Percentiles rank a stretch among this genome's conserved stretches.
Evolutionary conservation across 2,888 invertebrate genomes (phyloP).

Genomic region (Tenthredo mesomela): DNA sequence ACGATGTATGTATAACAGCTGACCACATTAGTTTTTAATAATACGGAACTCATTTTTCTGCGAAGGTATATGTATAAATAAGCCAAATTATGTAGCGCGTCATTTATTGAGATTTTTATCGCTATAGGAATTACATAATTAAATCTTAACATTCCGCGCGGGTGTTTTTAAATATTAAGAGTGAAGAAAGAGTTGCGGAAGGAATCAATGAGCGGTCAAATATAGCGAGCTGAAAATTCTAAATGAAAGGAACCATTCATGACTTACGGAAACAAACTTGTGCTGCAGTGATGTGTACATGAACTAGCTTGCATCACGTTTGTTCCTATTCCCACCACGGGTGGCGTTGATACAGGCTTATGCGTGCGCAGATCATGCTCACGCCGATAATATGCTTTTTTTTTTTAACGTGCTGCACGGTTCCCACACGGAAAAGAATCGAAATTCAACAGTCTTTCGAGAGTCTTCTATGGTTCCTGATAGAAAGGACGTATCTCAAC

Average conservation of each 20-base stretch:
- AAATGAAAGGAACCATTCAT: background rate
- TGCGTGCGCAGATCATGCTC: background rate
- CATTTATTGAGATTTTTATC: constrained; percentile 28
- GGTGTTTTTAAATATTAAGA: background rate
- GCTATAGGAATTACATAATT: constrained; percentile 20
- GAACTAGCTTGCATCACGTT: constrained; percentile 15
- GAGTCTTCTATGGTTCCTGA: background rate
- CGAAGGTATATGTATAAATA: background rate
- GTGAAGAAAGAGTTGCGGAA: background rate
- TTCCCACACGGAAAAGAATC: background rate
- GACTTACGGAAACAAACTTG: background rate
- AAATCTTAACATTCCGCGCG: background rate
- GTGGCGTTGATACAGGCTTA: background rate
- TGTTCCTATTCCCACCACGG: constrained; percentile 34
- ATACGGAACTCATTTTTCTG: background rate
- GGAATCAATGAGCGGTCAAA: background rate
- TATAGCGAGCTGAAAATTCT: background rate
- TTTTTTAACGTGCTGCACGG: background rate
- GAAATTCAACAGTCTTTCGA: background rate
- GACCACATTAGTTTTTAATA: background rate
- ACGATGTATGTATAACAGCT: background rate
- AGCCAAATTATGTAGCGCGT: constrained; percentile 26
- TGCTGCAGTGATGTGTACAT: background rate
- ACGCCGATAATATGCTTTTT: no score
- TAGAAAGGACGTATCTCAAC: background rate